These are phyloP conservation scores for Bursaphelenchus okinawaensis DNA, from an alignment of 2,888 invertebrate genomes.

Conservation along the genomic window DNA sequence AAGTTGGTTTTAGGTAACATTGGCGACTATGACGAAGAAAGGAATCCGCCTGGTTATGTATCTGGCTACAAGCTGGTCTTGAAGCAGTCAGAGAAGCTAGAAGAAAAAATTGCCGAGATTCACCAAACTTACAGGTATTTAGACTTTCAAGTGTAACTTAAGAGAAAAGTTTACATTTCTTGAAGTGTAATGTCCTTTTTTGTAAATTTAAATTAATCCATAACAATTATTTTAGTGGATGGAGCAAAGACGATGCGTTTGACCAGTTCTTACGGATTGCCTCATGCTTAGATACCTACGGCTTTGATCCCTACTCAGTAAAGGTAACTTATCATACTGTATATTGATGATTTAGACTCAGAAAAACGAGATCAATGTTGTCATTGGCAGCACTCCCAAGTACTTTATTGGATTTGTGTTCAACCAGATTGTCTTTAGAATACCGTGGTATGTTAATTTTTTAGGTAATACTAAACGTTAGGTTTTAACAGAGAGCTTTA, in stretches of 20 bases:
- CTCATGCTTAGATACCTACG: constrained; percentile 86
- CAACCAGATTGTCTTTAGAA: constrained; percentile 7
- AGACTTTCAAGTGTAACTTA: background rate
- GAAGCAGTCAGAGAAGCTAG: constrained; percentile 83
- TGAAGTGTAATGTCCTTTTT: too few relatives aligned
- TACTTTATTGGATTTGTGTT: constrained; percentile 19
- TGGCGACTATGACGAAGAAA: constrained; percentile 83
- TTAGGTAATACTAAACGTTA: background rate
- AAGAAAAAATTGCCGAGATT: constrained; percentile 84
- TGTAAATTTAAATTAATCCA: background rate
- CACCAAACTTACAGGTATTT: constrained; percentile 72
- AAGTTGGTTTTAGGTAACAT: constrained; percentile 71
- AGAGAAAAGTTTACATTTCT: too few relatives aligned
- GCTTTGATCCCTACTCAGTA: constrained; percentile 93
- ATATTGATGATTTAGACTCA: constrained; percentile 12
- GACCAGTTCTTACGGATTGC: constrained; percentile 83
- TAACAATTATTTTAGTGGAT: constrained; percentile 65
- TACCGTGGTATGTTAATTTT: constrained; percentile 15
- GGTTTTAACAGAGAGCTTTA: background rate
- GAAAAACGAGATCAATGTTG: constrained; percentile 13
- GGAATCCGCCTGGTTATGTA: constrained; percentile 76
- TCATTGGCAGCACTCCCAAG: constrained; percentile 14
- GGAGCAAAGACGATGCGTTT: constrained; percentile 80
- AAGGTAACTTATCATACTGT: too few relatives aligned
- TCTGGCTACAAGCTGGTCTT: constrained; percentile 82